Conservation (phyloP, 1,140 invertebrate genomes). For the Nephila pilipes region DNA sequence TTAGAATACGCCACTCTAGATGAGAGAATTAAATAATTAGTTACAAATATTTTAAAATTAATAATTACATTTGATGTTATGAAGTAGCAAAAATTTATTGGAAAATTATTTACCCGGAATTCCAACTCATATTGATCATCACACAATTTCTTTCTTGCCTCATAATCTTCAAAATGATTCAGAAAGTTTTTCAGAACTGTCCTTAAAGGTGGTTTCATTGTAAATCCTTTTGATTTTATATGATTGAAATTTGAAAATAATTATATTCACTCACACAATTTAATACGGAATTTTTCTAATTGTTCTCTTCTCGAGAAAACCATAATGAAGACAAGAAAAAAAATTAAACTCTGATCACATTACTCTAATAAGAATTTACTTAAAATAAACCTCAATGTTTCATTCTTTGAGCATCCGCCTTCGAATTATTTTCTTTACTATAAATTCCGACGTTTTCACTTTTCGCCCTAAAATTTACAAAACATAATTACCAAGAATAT, state of each 20-base stretch:
- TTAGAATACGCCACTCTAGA: no score
- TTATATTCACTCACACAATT: neutral
- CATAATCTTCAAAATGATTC: slow-evolving; percentile 83
- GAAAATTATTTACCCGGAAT: slow-evolving; percentile 82
- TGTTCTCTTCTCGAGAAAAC: neutral
- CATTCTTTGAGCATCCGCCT: neutral
- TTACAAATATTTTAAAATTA: no score
- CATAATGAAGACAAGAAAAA: neutral
- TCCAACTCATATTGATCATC: slow-evolving; percentile 83
- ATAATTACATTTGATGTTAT: no score
- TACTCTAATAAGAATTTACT: neutral
- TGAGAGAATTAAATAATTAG: no score
- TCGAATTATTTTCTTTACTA: neutral
- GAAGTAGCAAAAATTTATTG: neutral
- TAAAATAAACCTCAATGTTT: neutral
- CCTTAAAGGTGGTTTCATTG: slow-evolving; percentile 79
- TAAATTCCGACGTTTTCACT: slow-evolving; percentile 74
- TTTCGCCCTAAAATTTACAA: slow-evolving; percentile 73
- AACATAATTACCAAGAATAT: slow-evolving; percentile 56
- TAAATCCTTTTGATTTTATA: slow-evolving; percentile 51
- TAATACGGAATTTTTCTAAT: neutral
- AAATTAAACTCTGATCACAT: neutral
- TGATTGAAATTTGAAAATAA: slow-evolving; percentile 12
- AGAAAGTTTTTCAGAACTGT: slow-evolving; percentile 83
- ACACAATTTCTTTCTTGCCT: slow-evolving; percentile 80